Evolutionary conservation across 2,797 vertebrate species (phyloP).

Genomic region (Epinephelus awoara): DNA sequence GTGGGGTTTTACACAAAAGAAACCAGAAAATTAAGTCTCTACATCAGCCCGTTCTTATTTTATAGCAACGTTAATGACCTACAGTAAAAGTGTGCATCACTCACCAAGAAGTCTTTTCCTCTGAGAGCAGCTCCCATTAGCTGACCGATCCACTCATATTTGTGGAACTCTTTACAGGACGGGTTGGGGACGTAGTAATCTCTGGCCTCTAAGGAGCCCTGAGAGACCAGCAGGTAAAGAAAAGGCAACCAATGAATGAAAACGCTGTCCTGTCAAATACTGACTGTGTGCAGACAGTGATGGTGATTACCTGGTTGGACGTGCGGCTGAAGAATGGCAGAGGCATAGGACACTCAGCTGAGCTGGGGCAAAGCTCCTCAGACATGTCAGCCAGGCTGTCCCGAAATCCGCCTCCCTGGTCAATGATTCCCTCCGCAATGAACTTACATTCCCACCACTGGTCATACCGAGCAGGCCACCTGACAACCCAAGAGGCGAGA

Average conservation of each 20-base stretch:
- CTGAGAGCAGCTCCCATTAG: constrained; percentile 97
- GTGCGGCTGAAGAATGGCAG: constrained; percentile 96
- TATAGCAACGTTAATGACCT: not conserved
- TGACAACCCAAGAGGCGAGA: constrained; percentile 61
- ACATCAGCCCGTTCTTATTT: not conserved
- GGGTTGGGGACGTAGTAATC: constrained; percentile 98
- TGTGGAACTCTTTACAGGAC: constrained; percentile 95
- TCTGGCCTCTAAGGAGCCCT: constrained; percentile 95
- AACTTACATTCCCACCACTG: constrained; percentile 99
- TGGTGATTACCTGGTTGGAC: constrained; percentile 91
- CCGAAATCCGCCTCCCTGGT: constrained; percentile 98
- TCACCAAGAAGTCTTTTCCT: constrained; percentile 97
- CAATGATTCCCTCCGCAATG: constrained; percentile 98
- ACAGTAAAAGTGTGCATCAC: constrained; percentile 37
- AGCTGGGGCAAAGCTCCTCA: constrained; percentile 97
- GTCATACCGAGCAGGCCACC: constrained; percentile 97
- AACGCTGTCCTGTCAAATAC: not conserved
- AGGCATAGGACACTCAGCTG: constrained; percentile 93
- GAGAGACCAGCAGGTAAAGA: constrained; percentile 16
- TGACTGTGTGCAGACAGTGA: not conserved
- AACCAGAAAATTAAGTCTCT: not conserved
- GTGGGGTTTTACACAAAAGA: constrained; percentile 20
- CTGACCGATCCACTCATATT: constrained; percentile 97
- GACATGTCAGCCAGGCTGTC: constrained; percentile 99
- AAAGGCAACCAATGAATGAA: not conserved